Conservation (phyloP, 2,797 vertebrate species). For the Eupleurogrammus muticus region DNA sequence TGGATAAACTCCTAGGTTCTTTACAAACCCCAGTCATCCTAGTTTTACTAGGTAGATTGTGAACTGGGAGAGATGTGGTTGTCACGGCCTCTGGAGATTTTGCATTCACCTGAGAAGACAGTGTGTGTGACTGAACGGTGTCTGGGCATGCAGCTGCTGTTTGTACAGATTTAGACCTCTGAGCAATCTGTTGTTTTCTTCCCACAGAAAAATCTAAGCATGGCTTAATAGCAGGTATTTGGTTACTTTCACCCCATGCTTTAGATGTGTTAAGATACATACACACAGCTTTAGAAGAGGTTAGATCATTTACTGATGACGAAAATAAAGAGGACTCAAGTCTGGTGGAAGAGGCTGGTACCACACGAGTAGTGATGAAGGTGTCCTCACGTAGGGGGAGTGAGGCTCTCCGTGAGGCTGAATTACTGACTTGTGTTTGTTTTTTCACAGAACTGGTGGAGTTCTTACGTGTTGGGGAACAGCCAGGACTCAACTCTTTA, state of each 20-base stretch:
- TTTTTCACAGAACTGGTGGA: conserved; percentile 59
- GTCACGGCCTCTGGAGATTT: conserved; percentile 36
- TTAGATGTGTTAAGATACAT: conserved; percentile 51
- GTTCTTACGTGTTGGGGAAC: conserved; percentile 28
- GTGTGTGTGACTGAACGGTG: conserved; percentile 25
- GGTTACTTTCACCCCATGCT: conserved; percentile 56
- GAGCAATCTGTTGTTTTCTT: conserved; percentile 64
- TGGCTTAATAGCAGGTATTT: conserved; percentile 53
- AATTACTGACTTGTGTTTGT: conserved; percentile 33
- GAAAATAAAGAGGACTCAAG: conserved; percentile 53
- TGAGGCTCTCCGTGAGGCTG: conserved; percentile 53
- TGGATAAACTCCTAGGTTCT: conserved; percentile 62
- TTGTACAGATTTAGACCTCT: conserved; percentile 63
- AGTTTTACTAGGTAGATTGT: conserved; percentile 36
- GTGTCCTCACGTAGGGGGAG: conserved; percentile 77
- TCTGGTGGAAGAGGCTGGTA: conserved; percentile 53
- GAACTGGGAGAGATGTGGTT: conserved; percentile 24
- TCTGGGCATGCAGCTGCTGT: conserved; percentile 41
- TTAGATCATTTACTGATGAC: conserved; percentile 58
- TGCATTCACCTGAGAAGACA: conserved; percentile 30
- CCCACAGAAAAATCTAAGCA: conserved; percentile 61
- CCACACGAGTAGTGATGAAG: conserved; percentile 71
- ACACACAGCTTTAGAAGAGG: conserved; percentile 60
- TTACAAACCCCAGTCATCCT: conserved; percentile 51
- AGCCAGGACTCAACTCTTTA: conserved; percentile 16